Conservation (phyloP, 2,888 invertebrate species). For the Erannis defoliaria region DNA sequence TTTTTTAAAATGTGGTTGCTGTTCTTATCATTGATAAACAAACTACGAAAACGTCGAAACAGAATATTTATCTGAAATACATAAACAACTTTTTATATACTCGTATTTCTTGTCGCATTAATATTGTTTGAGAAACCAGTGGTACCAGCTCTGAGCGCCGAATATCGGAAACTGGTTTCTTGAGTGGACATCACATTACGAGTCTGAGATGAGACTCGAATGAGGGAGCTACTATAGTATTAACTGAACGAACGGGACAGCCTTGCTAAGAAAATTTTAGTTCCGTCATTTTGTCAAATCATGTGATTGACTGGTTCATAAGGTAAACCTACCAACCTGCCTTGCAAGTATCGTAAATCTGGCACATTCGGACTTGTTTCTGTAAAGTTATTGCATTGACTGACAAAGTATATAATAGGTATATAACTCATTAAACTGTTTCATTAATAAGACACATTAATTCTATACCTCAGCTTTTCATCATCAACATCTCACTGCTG, state of each 20-base stretch:
- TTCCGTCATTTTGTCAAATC: not conserved
- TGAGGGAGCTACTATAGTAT: not conserved
- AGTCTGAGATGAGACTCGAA: not conserved
- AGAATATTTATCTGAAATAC: no score
- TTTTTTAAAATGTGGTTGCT: no score
- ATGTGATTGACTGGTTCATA: no score
- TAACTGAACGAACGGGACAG: not conserved
- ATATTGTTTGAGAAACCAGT: constrained; percentile 28
- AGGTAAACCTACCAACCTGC: not conserved
- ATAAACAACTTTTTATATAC: constrained; percentile 7
- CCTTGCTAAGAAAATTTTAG: not conserved
- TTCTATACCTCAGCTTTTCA: no score
- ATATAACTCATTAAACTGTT: no score
- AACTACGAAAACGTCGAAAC: no score
- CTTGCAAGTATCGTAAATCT: not conserved
- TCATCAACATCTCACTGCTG: no score
- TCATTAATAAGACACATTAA: no score
- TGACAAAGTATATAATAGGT: no score
- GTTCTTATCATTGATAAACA: no score
- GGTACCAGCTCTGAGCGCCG: constrained; percentile 17
- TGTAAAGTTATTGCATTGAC: not conserved
- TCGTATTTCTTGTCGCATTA: constrained; percentile 14
- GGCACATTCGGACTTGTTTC: not conserved
- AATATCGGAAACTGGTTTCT: constrained; percentile 32
- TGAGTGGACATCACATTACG: constrained; percentile 9